Percentiles rank a stretch among this genome's conserved stretches.
Conservation (phyloP, 1,140 invertebrate species). For the Orius laevigatus region DNA sequence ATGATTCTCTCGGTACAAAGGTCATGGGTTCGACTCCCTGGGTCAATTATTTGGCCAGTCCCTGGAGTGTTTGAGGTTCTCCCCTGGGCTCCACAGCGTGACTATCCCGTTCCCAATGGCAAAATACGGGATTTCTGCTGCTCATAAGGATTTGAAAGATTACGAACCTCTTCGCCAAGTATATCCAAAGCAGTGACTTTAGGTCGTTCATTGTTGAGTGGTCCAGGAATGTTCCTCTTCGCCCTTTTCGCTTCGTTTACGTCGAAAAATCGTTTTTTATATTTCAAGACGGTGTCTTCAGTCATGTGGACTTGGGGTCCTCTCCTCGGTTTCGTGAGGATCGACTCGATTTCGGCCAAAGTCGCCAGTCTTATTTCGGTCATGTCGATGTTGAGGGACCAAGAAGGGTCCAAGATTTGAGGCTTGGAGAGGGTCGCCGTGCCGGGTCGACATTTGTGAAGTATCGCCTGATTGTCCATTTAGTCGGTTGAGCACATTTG, state of each 20-base stretch:
- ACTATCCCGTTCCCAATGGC: too few species aligned
- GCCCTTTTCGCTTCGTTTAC: neutral
- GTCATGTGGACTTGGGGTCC: neutral
- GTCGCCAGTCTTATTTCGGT: slow-evolving; percentile 4
- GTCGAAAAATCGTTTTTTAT: neutral
- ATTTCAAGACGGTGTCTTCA: neutral
- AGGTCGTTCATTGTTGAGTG: neutral
- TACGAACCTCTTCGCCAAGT: slow-evolving; percentile 4
- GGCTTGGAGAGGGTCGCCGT: neutral
- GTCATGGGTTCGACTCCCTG: too few species aligned
- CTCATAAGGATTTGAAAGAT: too few species aligned
- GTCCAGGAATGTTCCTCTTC: neutral
- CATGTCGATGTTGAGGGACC: slow-evolving; percentile 5
- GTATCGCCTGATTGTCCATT: too few species aligned
- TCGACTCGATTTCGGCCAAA: slow-evolving; percentile 3
- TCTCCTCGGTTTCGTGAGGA: slow-evolving; percentile 4
- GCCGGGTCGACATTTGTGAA: neutral
- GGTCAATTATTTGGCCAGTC: too few species aligned
- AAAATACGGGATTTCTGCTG: too few species aligned
- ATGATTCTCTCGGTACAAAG: too few species aligned
- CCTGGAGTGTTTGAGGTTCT: too few species aligned
- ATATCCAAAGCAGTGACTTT: slow-evolving; percentile 6
- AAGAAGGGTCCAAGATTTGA: slow-evolving; percentile 6
- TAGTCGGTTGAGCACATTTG: too few species aligned
- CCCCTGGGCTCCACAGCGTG: too few species aligned